Evolutionary conservation across 1,140 invertebrate species (phyloP).

Genomic region (Penaeus japonicus): DNA sequence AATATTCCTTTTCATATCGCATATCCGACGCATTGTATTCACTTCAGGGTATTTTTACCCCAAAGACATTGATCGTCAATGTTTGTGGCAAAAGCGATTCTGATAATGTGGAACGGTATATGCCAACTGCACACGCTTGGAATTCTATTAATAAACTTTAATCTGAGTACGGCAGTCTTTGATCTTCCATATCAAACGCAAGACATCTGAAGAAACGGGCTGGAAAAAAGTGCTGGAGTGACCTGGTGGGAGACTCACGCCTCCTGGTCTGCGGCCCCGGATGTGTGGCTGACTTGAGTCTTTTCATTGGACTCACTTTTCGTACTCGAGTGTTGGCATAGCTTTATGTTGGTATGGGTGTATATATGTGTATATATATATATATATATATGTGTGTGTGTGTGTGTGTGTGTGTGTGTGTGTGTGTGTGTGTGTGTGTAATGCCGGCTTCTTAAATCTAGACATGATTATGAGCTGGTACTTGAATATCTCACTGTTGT

Average conservation of each 20-base stretch:
- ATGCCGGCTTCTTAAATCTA: too few species aligned
- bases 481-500: too few species aligned
- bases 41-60: too few species aligned
- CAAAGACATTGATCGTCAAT: too few species aligned
- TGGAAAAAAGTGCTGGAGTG: not conserved
- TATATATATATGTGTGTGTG: conserved; percentile 18
- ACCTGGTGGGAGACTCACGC: not conserved
- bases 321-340: not conserved
- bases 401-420: not conserved
- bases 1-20: not conserved
- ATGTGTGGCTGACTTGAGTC: too few species aligned
- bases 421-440: not conserved
- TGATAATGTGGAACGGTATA: too few species aligned
- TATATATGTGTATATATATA: conserved; percentile 2
- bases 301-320: not conserved
- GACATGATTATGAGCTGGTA: too few species aligned
- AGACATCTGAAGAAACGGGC: not conserved
- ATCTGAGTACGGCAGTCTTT: not conserved
- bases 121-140: not conserved
- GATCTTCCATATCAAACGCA: not conserved
- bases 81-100: too few species aligned
- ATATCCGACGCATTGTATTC: too few species aligned
- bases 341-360: not conserved
- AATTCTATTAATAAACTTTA: not conserved
- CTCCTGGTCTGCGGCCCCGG: not conserved